phyloP scores from a whole-genome alignment of 2,113 vertebrate species.

The Ameiurus melas region DNA sequence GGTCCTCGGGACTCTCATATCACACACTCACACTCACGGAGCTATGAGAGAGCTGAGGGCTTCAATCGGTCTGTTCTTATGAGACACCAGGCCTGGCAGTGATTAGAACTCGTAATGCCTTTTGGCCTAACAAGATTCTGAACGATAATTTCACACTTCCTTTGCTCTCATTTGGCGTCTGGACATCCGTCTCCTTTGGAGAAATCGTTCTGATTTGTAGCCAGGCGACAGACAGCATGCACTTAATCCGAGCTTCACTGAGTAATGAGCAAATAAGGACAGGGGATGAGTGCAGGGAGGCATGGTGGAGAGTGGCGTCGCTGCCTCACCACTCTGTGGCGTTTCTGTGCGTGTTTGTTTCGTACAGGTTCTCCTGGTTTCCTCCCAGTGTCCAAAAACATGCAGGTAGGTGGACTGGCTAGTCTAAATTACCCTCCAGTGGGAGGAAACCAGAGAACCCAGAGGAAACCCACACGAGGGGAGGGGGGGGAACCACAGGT shows the following conservation, averaged over 20 bases:
- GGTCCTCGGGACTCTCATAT: background rate
- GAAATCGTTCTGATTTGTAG: constrained; percentile 44
- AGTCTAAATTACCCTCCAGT: background rate
- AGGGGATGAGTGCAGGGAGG: background rate
- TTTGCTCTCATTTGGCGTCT: constrained; percentile 28
- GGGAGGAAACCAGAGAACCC: too few relatives aligned
- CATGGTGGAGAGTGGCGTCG: background rate
- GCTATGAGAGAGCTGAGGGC: background rate
- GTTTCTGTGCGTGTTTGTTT: background rate
- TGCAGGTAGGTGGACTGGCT: background rate
- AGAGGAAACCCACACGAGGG: too few relatives aligned
- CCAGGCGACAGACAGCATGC: constrained; percentile 35
- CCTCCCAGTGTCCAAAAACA: background rate
- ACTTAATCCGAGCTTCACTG: constrained; percentile 14
- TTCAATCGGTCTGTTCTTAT: constrained; percentile 1
- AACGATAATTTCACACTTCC: constrained; percentile 48
- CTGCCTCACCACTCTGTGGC: too few relatives aligned
- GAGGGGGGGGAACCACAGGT: too few relatives aligned
- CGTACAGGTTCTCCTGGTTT: background rate
- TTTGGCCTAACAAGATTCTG: constrained; percentile 31
- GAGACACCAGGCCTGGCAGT: constrained; percentile 2
- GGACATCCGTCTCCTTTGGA: constrained; percentile 27
- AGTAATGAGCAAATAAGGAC: constrained; percentile 17
- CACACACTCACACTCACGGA: background rate
- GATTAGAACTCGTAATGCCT: constrained; percentile 7